Conservation (phyloP, 2,113 vertebrate genomes). For the Sula dactylatra region DNA sequence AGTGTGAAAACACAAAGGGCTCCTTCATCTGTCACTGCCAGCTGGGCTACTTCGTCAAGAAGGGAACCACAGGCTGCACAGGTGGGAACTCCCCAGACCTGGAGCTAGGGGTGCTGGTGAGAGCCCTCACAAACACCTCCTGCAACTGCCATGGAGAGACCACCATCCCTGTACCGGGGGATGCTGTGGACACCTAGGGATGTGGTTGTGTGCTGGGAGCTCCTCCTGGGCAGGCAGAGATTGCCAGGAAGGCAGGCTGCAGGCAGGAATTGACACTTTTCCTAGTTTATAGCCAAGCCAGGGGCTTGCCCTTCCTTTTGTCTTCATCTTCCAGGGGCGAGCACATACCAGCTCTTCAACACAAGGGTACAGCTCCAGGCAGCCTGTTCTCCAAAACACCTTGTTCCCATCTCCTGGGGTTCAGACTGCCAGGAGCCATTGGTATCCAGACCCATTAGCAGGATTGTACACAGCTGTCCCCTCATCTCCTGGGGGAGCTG, state of each 20-base stretch:
- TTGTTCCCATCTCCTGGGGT: not conserved
- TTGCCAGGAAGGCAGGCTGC: not conserved
- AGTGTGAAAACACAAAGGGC: constrained; percentile 92
- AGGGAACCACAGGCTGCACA: constrained; percentile 88
- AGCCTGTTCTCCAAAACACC: not conserved
- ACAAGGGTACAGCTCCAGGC: not conserved
- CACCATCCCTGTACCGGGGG: not conserved
- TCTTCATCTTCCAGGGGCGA: not conserved
- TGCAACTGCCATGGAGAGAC: not conserved
- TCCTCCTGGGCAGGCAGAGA: not conserved
- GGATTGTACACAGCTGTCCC: not conserved
- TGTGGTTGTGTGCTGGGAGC: not conserved
- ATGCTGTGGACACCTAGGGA: not conserved
- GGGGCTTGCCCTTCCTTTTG: not conserved
- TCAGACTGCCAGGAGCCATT: not conserved
- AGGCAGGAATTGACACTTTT: not conserved
- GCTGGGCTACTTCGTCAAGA: constrained; percentile 87
- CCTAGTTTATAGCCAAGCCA: not conserved
- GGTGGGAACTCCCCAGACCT: constrained; percentile 63
- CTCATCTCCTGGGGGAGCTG: not conserved
- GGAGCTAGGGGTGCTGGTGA: not conserved
- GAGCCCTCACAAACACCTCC: not conserved
- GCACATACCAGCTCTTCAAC: not conserved
- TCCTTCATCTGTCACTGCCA: constrained; percentile 95
- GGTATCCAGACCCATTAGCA: rapidly evolving